These are phyloP conservation scores for Tenualosa ilisha DNA, from an alignment of 2,797 vertebrate species.

Conservation along the genomic window DNA sequence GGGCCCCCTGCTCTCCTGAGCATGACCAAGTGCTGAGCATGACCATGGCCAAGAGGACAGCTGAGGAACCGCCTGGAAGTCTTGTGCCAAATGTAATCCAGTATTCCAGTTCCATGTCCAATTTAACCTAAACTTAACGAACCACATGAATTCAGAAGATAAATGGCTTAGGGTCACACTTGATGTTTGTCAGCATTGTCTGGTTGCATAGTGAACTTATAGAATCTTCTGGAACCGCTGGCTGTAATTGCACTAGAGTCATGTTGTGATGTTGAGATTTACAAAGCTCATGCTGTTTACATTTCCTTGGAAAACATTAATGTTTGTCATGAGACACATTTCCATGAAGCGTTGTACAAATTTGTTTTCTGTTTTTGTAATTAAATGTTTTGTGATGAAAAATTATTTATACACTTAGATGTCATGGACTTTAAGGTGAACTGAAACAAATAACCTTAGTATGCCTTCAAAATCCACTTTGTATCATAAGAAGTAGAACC, in stretches of 20 bases:
- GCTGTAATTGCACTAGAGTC: constrained; percentile 40
- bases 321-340: constrained; percentile 2
- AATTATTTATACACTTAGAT: constrained; percentile 7
- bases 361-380: constrained; percentile 14
- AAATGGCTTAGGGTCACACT: neutral
- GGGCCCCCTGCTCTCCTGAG: neutral
- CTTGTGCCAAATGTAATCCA: constrained; percentile 4
- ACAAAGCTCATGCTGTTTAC: constrained; percentile 18
- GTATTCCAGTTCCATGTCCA: neutral
- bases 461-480: too few species aligned
- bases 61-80: neutral
- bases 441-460: neutral
- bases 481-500: too few species aligned
- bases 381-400: constrained; percentile 21
- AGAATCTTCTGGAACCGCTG: neutral
- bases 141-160: neutral
- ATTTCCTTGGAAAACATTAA: neutral
- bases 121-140: neutral
- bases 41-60: neutral
- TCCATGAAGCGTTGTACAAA: constrained; percentile 7
- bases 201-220: constrained; percentile 11
- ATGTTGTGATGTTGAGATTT: constrained; percentile 35
- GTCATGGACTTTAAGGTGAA: neutral
- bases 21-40: neutral
- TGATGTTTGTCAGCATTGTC: neutral